These are phyloP conservation scores for Menidia menidia DNA, from an alignment of 2,797 vertebrate genomes.

Conservation along the genomic window DNA sequence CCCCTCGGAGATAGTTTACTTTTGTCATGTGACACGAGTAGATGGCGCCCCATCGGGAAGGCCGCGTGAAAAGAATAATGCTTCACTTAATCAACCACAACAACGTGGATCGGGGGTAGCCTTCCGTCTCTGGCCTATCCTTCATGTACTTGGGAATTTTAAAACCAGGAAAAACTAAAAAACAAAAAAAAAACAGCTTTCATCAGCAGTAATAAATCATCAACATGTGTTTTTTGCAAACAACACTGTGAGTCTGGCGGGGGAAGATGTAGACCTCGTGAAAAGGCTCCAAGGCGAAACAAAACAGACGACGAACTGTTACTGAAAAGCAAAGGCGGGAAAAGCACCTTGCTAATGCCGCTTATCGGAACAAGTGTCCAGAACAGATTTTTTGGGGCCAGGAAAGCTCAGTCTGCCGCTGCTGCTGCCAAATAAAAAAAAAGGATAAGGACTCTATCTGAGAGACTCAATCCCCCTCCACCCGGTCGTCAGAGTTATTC, in stretches of 20 bases:
- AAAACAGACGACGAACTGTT: not conserved
- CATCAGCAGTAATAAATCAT: slow-evolving; percentile 1
- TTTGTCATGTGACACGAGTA: not conserved
- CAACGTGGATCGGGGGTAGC: not conserved
- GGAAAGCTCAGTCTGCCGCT: not conserved
- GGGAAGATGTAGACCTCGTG: not conserved
- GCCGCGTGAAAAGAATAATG: too few species aligned
- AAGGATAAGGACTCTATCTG: not conserved
- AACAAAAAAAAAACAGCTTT: not conserved
- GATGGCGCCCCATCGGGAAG: not conserved
- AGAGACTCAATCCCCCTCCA: not conserved
- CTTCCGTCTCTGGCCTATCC: not conserved
- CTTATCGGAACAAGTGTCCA: too few species aligned
- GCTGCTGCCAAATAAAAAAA: not conserved
- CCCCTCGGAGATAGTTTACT: not conserved
- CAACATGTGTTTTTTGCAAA: not conserved
- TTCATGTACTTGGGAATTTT: not conserved
- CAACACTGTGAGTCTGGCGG: not conserved
- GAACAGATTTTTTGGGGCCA: not conserved
- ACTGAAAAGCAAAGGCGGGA: not conserved
- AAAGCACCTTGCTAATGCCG: not conserved
- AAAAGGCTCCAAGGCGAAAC: not conserved
- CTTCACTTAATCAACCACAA: not conserved
- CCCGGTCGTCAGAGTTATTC: too few species aligned
- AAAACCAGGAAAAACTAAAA: not conserved